Conservation (phyloP, 64 coral and sea anemone species). For the Stichodactyla mertensii region DNA sequence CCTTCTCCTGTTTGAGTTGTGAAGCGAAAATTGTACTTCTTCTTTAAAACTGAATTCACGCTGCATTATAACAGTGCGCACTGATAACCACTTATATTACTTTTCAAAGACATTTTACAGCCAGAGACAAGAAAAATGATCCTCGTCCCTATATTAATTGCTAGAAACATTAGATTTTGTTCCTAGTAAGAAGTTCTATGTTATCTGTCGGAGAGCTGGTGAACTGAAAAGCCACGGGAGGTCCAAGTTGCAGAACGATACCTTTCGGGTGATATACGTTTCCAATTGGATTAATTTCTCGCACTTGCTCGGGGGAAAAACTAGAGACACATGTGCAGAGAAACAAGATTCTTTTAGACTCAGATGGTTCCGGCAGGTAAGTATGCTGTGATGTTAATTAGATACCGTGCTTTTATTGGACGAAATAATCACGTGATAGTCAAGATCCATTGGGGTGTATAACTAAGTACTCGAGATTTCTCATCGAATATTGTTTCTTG, state of each 20-base stretch:
- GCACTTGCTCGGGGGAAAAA: not conserved
- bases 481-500: not conserved
- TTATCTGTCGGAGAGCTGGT: too few relatives aligned
- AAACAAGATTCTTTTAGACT: not conserved
- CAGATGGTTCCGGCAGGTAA: not conserved
- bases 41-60: too few relatives aligned
- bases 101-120: too few relatives aligned
- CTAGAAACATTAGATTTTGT: too few relatives aligned
- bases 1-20: too few relatives aligned
- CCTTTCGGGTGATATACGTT: not conserved
- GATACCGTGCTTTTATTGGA: not conserved
- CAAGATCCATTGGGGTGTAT: not conserved
- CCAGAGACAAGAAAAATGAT: too few relatives aligned
- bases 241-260: not conserved
- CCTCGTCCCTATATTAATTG: too few relatives aligned
- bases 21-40: too few relatives aligned
- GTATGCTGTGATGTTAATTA: not conserved
- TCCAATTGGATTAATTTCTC: constrained; percentile 14
- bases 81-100: too few relatives aligned
- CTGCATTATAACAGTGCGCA: too few relatives aligned
- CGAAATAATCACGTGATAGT: not conserved
- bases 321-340: not conserved
- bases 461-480: not conserved
- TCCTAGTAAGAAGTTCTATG: too few relatives aligned
- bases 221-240: not conserved